A percentile compares a stretch with the other conserved stretches of the same genome.
phyloP scores from a whole-genome alignment of 2,888 invertebrate genomes.

The Rhingia rostrata region DNA sequence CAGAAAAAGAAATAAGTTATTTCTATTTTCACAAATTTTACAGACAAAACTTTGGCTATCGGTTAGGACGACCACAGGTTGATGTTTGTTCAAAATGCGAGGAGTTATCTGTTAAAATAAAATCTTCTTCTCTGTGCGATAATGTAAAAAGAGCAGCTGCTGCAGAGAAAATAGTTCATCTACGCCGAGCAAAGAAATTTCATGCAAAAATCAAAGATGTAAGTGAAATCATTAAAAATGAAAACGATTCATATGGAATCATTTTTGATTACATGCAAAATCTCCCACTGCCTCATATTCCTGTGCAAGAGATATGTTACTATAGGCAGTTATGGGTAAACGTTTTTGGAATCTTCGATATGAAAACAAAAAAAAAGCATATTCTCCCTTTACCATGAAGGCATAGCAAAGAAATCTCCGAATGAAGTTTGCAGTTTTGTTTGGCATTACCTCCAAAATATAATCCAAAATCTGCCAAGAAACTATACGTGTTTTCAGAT shows the following conservation, averaged over 20 bases:
- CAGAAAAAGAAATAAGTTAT: too few relatives aligned
- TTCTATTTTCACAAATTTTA: too few relatives aligned
- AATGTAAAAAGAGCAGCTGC: too few relatives aligned
- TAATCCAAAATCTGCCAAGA: conserved; percentile 16
- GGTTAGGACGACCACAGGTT: too few relatives aligned
- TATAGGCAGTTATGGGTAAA: conserved; percentile 15
- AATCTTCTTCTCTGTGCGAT: too few relatives aligned
- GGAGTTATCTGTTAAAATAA: too few relatives aligned
- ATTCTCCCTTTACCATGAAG: conserved; percentile 19
- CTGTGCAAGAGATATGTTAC: conserved; percentile 37
- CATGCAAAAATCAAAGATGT: too few relatives aligned
- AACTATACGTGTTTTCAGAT: conserved; percentile 25
- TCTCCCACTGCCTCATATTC: conserved; percentile 35
- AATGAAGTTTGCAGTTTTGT: conserved; percentile 33
- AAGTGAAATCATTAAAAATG: too few relatives aligned
- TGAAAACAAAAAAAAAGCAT: conserved; percentile 6
- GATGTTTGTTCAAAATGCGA: too few relatives aligned
- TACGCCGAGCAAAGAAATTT: too few relatives aligned
- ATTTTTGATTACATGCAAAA: conserved; percentile 21
- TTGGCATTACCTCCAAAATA: conserved; percentile 16
- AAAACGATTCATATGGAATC: conserved; percentile 20
- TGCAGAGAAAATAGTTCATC: too few relatives aligned
- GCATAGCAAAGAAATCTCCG: conserved; percentile 23
- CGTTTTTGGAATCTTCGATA: conserved; percentile 12
- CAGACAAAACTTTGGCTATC: too few relatives aligned